Conservation (phyloP, 2,888 invertebrate genomes). For the Drosophila yooni region DNA sequence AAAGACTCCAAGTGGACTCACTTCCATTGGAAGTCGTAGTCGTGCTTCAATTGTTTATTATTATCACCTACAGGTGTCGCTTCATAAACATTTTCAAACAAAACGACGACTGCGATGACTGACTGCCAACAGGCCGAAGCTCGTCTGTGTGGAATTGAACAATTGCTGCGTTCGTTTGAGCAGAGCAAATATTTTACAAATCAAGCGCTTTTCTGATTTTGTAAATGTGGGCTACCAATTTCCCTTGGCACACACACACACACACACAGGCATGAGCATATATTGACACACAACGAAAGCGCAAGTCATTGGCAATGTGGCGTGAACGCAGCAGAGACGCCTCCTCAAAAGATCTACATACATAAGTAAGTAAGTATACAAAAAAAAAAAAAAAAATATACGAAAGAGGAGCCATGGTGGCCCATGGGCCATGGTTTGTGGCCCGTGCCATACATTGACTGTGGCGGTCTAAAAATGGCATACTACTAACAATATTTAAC, state of each 20-base stretch:
- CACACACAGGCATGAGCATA: constrained; percentile 45
- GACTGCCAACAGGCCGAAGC: constrained; percentile 41
- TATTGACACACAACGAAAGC: constrained; percentile 74
- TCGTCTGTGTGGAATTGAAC: constrained; percentile 72
- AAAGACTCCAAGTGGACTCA: constrained; percentile 25
- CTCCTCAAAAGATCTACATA: constrained; percentile 75
- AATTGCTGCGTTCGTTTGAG: constrained; percentile 78
- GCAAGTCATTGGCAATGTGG: constrained; percentile 79
- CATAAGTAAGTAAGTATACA: constrained; percentile 53
- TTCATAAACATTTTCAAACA: constrained; percentile 79
- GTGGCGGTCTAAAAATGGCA: constrained; percentile 72
- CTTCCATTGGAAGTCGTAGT: constrained; percentile 69
- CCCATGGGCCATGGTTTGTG: constrained; percentile 27
- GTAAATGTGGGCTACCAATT: constrained; percentile 81
- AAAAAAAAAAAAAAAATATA: constrained; percentile 24
- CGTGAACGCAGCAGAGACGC: constrained; percentile 57
- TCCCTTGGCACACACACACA: constrained; percentile 67
- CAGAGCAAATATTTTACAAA: constrained; percentile 80
- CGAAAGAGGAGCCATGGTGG: constrained; percentile 43
- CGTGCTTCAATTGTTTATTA: constrained; percentile 78
- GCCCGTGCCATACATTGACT: constrained; percentile 51
- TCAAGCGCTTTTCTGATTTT: constrained; percentile 81
- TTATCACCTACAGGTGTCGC: constrained; percentile 81
- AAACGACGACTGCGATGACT: constrained; percentile 38
- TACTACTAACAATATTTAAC: constrained; percentile 82